Evolutionary conservation across 2,113 vertebrate species (phyloP).

Genomic region (Azemiops feae): DNA sequence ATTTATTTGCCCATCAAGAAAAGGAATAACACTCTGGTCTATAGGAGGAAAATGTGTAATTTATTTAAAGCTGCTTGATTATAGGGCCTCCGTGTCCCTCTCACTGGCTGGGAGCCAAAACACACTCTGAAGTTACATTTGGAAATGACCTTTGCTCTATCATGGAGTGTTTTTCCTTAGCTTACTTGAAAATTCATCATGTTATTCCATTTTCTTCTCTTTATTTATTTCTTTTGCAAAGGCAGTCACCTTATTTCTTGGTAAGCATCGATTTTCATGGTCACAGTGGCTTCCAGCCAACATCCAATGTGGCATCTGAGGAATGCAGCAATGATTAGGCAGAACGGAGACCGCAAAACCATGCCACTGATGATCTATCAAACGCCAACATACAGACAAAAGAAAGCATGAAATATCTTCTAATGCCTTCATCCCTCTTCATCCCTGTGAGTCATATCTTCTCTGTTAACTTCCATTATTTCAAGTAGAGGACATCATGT

Average conservation of each 20-base stretch:
- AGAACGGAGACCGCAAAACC: slow-evolving; percentile 29
- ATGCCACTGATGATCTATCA: slow-evolving; percentile 51
- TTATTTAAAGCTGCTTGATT: slow-evolving; percentile 64
- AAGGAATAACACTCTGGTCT: slow-evolving; percentile 31
- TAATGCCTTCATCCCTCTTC: slow-evolving; percentile 28
- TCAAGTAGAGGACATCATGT: slow-evolving; percentile 30
- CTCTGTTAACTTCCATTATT: slow-evolving; percentile 47
- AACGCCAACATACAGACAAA: slow-evolving; percentile 47
- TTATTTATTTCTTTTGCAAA: slow-evolving; percentile 16
- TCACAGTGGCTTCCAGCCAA: slow-evolving; percentile 47
- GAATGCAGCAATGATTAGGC: slow-evolving; percentile 45
- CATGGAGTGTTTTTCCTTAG: slow-evolving; percentile 57
- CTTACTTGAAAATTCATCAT: slow-evolving; percentile 67
- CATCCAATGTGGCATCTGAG: slow-evolving; percentile 53
- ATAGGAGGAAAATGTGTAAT: slow-evolving; percentile 51
- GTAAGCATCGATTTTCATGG: slow-evolving; percentile 41
- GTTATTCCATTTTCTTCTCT: not conserved
- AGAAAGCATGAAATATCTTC: slow-evolving; percentile 50
- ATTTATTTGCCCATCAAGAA: slow-evolving; percentile 25
- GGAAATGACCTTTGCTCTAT: slow-evolving; percentile 59
- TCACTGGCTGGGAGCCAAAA: slow-evolving; percentile 59
- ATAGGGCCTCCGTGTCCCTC: slow-evolving; percentile 56
- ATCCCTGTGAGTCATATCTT: slow-evolving; percentile 32
- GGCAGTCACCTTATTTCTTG: slow-evolving; percentile 18
- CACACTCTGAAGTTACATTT: slow-evolving; percentile 60